phyloP scores from a whole-genome alignment of 2,888 invertebrate species.

The Lobophora halterata region DNA sequence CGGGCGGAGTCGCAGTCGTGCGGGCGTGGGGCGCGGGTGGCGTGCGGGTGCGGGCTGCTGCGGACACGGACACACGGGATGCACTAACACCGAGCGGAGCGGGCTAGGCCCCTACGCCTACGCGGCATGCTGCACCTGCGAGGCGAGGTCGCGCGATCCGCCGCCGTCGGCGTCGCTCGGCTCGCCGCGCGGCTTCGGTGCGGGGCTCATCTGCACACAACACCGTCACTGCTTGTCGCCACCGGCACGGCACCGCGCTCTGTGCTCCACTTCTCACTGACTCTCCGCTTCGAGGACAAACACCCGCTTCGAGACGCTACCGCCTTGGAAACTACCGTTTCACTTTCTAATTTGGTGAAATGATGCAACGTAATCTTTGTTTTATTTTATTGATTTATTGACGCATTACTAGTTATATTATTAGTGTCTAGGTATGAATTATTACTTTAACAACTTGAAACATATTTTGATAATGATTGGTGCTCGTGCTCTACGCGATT shows the following conservation, averaged over 20 bases:
- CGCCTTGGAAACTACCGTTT: conserved; percentile 21
- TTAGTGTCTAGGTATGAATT: conserved; percentile 12
- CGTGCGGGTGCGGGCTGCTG: conserved; percentile 49
- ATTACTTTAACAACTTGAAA: conserved; percentile 33
- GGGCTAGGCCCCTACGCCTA: conserved; percentile 73
- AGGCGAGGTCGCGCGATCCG: conserved; percentile 73
- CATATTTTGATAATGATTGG: conserved; percentile 24
- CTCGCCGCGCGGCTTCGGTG: conserved; percentile 72
- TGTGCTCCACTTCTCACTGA: conserved; percentile 77
- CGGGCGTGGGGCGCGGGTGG: conserved; percentile 57
- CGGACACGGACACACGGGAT: conserved; percentile 66
- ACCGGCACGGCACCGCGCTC: conserved; percentile 66
- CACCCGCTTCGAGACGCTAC: conserved; percentile 26
- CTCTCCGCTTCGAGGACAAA: conserved; percentile 61
- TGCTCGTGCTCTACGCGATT: conserved; percentile 38
- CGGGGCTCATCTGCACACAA: conserved; percentile 80
- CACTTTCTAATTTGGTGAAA: conserved; percentile 28
- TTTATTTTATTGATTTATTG: conserved; percentile 7
- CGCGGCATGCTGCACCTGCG: conserved; percentile 72
- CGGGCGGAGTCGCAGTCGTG: conserved; percentile 60
- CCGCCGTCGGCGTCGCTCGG: conserved; percentile 65
- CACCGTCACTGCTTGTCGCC: conserved; percentile 71
- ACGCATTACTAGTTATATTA: conserved; percentile 3
- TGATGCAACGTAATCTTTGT: conserved; percentile 13
- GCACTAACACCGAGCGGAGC: conserved; percentile 74